These are phyloP conservation scores for Coenobita brevimanus DNA, from an alignment of 1,140 invertebrate species.

Conservation along the genomic window DNA sequence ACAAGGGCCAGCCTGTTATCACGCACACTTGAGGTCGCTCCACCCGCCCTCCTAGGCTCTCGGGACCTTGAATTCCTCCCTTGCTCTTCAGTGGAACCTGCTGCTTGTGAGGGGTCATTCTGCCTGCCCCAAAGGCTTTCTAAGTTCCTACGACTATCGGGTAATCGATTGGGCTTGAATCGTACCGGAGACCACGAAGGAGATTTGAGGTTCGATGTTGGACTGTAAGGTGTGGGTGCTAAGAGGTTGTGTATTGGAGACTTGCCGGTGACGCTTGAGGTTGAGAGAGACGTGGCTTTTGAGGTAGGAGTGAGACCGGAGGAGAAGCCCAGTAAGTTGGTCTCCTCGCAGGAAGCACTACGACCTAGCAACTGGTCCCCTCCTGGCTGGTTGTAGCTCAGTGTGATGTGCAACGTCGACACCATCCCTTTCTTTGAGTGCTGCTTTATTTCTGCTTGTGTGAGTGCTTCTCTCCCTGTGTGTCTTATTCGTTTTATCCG, in stretches of 20 bases:
- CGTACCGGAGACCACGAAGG: constrained; percentile 46
- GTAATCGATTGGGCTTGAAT: constrained; percentile 30
- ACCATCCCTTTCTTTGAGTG: constrained; percentile 23
- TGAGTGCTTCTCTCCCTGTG: not conserved
- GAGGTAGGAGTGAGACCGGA: constrained; percentile 1
- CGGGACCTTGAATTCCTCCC: not conserved
- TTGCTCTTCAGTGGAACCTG: too few relatives aligned
- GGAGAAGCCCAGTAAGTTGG: constrained; percentile 28
- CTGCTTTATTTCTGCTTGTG: not conserved
- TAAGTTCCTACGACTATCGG: constrained; percentile 10
- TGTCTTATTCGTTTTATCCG: not conserved
- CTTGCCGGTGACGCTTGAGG: constrained; percentile 32
- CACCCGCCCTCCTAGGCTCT: not conserved
- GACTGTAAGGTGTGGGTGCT: constrained; percentile 43
- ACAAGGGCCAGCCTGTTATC: constrained; percentile 8
- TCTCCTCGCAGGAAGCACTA: constrained; percentile 45
- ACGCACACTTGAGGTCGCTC: not conserved
- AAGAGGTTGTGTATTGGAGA: constrained; percentile 5
- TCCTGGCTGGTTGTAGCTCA: constrained; percentile 47
- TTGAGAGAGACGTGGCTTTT: constrained; percentile 39
- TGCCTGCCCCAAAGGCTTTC: not conserved
- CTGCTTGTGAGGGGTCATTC: too few relatives aligned
- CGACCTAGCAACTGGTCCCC: constrained; percentile 12
- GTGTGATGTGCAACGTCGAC: constrained; percentile 50
- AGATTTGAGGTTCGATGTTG: constrained; percentile 6